A percentile compares a stretch with the other conserved stretches of the same genome.
These are phyloP conservation scores for Mormyrops attenuatus DNA, from an alignment of 2,797 vertebrate species.

Conservation along the genomic window DNA sequence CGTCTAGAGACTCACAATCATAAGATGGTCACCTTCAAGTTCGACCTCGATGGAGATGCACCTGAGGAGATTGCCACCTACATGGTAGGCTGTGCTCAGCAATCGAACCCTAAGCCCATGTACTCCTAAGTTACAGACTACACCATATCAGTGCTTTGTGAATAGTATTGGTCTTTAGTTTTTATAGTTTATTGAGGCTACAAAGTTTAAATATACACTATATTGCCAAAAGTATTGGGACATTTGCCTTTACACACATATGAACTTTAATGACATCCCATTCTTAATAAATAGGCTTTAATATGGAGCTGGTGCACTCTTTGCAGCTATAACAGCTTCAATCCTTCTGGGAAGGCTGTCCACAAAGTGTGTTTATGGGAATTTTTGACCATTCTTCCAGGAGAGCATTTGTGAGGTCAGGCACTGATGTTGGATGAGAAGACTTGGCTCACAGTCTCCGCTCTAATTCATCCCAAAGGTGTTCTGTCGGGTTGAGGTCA, in stretches of 20 bases:
- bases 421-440: no score
- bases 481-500: no score
- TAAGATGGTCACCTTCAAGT: constrained; percentile 99
- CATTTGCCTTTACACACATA: neutral
- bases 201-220: neutral
- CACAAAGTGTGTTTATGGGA: no score
- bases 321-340: no score
- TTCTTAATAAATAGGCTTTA: no score
- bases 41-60: constrained; percentile 91
- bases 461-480: no score
- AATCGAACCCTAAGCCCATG: neutral
- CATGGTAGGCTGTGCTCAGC: constrained; percentile 70
- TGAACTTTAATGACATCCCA: no score
- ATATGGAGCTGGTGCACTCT: no score
- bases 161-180: neutral
- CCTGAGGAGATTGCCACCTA: constrained; percentile 95
- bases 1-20: constrained; percentile 98
- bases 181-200: neutral
- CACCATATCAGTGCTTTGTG: neutral
- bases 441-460: no score
- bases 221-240: neutral
- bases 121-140: neutral
- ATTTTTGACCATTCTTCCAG: no score
- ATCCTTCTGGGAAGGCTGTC: no score
- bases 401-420: no score